A percentile compares a stretch with the other conserved stretches of the same genome.
phyloP scores from a whole-genome alignment of 2,113 vertebrate genomes.

The Triplophysa tibetana region DNA sequence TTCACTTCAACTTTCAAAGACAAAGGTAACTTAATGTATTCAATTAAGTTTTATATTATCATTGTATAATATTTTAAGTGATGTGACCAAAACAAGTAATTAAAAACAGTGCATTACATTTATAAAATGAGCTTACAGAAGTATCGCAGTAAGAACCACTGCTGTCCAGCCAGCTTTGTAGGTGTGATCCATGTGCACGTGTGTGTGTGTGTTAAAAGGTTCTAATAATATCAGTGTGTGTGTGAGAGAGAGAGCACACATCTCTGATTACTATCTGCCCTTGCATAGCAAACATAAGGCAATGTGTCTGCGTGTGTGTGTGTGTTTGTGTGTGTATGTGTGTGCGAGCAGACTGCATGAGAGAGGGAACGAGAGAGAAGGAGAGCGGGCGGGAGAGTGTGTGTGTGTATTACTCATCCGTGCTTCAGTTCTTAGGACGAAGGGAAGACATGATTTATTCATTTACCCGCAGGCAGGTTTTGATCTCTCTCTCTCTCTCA shows the following conservation, averaged over 20 bases:
- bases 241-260: slow-evolving; percentile 17
- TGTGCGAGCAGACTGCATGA: slow-evolving; percentile 33
- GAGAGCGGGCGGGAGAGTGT: slow-evolving; percentile 5
- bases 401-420: slow-evolving; percentile 56
- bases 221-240: slow-evolving; percentile 37
- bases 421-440: slow-evolving; percentile 59
- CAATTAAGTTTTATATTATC: no score
- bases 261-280: slow-evolving; percentile 57
- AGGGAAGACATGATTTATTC: slow-evolving; percentile 63
- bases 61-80: no score
- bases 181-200: slow-evolving; percentile 6
- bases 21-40: no score
- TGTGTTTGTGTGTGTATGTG: slow-evolving; percentile 31
- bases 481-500: slow-evolving; percentile 53
- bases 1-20: no score
- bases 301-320: slow-evolving; percentile 31
- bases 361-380: slow-evolving; percentile 23
- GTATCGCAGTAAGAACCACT: background rate
- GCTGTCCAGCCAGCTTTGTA: slow-evolving; percentile 3
- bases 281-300: slow-evolving; percentile 51
- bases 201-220: slow-evolving; percentile 1
- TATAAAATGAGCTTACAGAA: background rate
- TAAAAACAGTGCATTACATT: background rate
- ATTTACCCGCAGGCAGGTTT: slow-evolving; percentile 62
- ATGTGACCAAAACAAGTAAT: no score